A percentile compares a stretch with the other conserved stretches of the same genome.
These are phyloP conservation scores for Acanthisitta chloris DNA, from an alignment of 2,113 vertebrate genomes.

Conservation along the genomic window DNA sequence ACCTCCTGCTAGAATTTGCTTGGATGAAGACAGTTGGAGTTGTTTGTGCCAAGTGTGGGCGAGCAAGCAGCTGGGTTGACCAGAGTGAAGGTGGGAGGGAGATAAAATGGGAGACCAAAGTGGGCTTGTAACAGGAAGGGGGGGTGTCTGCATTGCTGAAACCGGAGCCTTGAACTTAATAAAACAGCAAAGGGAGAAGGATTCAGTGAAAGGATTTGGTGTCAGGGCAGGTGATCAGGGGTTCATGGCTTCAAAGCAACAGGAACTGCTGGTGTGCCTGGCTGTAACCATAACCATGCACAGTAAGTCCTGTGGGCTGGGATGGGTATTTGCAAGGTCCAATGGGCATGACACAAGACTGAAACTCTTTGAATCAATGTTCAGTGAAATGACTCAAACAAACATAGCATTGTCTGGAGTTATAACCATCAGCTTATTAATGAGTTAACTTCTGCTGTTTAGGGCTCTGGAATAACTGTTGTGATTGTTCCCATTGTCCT, in stretches of 20 bases:
- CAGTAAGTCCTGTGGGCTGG: not conserved
- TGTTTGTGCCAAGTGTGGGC: not conserved
- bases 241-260: not conserved
- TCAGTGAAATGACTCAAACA: conserved; percentile 18
- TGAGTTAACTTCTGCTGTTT: not conserved
- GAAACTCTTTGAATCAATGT: conserved; percentile 11
- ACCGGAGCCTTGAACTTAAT: not conserved
- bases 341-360: not conserved
- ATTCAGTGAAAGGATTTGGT: not conserved
- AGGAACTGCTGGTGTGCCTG: not conserved
- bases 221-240: not conserved
- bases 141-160: not conserved
- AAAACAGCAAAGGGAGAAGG: not conserved
- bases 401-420: conserved; percentile 21
- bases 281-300: not conserved
- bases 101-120: not conserved
- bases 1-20: not conserved
- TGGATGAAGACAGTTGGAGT: not conserved
- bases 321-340: not conserved
- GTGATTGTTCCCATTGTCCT: not conserved
- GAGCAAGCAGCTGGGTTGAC: not conserved
- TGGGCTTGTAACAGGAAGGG: not conserved
- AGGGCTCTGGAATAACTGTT: not conserved
- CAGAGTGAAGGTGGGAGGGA: not conserved
- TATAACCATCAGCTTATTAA: not conserved